Conservation (phyloP, 2,113 vertebrate genomes). For the Thomomys bottae region DNA sequence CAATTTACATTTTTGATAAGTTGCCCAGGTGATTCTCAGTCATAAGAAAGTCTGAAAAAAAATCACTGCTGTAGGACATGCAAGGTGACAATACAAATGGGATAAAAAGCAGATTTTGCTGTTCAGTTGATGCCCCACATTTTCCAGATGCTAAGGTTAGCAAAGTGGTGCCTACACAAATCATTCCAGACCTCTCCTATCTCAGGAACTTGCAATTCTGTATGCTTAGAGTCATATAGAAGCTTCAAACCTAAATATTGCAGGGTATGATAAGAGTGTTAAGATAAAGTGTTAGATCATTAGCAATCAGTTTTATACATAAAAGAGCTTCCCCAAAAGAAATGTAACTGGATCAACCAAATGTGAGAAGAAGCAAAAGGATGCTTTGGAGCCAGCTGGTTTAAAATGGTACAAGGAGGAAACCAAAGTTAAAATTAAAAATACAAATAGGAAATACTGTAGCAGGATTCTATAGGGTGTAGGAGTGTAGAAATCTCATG, state of each 20-base stretch:
- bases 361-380: not conserved
- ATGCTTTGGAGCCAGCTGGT: not conserved
- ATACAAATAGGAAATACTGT: not conserved
- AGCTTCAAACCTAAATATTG: not conserved
- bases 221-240: not conserved
- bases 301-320: slow-evolving; percentile 8
- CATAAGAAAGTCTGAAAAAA: not conserved
- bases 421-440: slow-evolving; percentile 35
- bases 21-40: not conserved
- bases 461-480: not conserved
- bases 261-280: slow-evolving; percentile 1
- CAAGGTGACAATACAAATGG: not conserved
- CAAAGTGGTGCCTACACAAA: not conserved
- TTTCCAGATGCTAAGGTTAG: not conserved
- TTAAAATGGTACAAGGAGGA: not conserved
- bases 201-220: not conserved
- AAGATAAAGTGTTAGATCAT: slow-evolving; percentile 46
- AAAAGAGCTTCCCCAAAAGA: not conserved
- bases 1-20: not conserved
- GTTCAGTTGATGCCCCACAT: not conserved
- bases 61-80: not conserved
- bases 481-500: not conserved
- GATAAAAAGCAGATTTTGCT: not conserved
- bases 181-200: not conserved
- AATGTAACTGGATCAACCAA: not conserved